Evolutionary conservation across 1,140 invertebrate genomes (phyloP), one percentile per base, ranked within the genome.

Genomic region (Eueides isabella): DNA sequence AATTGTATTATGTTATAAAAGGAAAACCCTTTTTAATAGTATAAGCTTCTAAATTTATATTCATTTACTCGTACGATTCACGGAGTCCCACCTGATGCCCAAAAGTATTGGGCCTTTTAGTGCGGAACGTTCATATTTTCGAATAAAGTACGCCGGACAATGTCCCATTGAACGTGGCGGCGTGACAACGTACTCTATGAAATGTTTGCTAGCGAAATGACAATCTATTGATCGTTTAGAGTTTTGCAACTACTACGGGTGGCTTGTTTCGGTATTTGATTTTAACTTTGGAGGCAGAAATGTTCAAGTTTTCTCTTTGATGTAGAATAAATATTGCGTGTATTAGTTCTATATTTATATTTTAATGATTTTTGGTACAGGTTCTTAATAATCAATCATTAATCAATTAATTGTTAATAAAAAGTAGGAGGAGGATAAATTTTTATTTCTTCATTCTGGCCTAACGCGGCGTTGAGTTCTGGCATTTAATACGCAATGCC

Each of bases 161-260:
- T 65, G 19, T 65, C 31, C 31, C 63, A 35, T 19, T 65, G 63
- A 26, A 26, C 33, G 63, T 14, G 33, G n/a, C 19, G 12, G 30
- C 19, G n/a, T 65, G 63, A 65, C 61, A 63, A 16, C 61, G 14
- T 63, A 30, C 61, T 63, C 63, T 35, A n/a, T 63, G 28, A 38
- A 65, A 65, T 35, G 33, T 65, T 65, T 65, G 33, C 63, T 12
- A 23, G 30, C 23, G 61, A 65, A 65, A 35, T 35, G 63, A 33
- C 63, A 38, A 65, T 35, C 19, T 35, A 23, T 65, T 35, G 26
- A 65, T 33, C 19, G 31, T 35, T 38, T 65, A 35, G 19, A 23
- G 29, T 35, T 65, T 26, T 65, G 28, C 29, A 55, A 55, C 19
- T 55, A 23, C 48, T 19, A 48, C 4, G 14, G 5, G 0, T 2